Evolutionary conservation across 2,797 vertebrate species (phyloP), one percentile per base, ranked within the genome.

Genomic region (Schizopygopsis pylzovi): DNA sequence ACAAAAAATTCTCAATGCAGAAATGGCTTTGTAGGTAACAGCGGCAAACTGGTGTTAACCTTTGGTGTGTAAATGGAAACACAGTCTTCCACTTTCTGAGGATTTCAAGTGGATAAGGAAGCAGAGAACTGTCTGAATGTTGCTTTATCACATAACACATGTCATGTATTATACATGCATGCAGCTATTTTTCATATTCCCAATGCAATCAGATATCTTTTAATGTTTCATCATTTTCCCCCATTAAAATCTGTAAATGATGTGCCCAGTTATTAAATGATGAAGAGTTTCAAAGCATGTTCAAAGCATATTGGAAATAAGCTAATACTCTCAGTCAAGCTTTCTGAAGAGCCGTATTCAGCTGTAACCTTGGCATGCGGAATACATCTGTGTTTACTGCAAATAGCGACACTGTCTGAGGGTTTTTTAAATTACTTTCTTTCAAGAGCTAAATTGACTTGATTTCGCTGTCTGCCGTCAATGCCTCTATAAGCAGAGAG

Each of bases 381-480:
- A 82, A 41, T 82, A 86, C 61, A 88, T 86, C 80, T 84, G 77
- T 88, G 86, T 90, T 90, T 87, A 86, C 80, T 61, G 87, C 72
- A 89, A 89, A 89, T 81, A 85, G 56, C 49, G 4, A 41, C 47
- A 61, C 70, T 79, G 70, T 88, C 82, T 88, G 43, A 81, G 56
- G 15, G 6, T 25, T 83, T 85, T 83, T 71, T 10, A 83, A 87
- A 85, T 81, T 1, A 81, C 61, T 88, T 85, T 82, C 83, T 87
- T 83, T 80, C 22, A 87, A 88, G 73, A 84, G 43, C 37, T 87
- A 90, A 87, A 89, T 89, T 89, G 84, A 89, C 61, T 84, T 71
- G 75, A 85, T 87, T 88, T 90, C 37, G 47, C 81, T 41, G 73
- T 86, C 81, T 83, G 52, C 72, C 59, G 41, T 81, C 83, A 87